Evolutionary conservation across 2,888 invertebrate species (phyloP).

Genomic region (Dicyrtomina minuta): DNA sequence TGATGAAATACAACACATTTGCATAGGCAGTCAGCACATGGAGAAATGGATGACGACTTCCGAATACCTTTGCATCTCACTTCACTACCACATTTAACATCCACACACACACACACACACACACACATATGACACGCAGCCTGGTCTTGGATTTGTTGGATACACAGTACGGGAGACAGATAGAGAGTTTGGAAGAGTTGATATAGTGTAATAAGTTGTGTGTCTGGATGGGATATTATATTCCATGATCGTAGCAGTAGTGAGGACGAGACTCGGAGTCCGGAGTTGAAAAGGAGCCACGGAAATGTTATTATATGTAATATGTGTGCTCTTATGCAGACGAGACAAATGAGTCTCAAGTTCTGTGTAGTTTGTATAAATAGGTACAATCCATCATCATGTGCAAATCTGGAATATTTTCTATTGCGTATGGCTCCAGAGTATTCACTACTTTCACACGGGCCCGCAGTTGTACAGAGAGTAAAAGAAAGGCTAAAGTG

Average conservation of each 20-base stretch:
- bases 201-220: too few relatives aligned
- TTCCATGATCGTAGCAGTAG: too few relatives aligned
- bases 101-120: neutral
- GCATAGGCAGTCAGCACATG: conserved; percentile 24
- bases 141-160: too few relatives aligned
- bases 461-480: neutral
- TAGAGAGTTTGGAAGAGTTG: too few relatives aligned
- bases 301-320: conserved; percentile 23
- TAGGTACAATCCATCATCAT: conserved; percentile 50
- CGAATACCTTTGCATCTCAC: too few relatives aligned
- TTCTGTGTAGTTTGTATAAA: conserved; percentile 50
- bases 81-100: too few relatives aligned
- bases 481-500: conserved; percentile 3
- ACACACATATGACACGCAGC: too few relatives aligned
- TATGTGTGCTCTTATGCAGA: conserved; percentile 37
- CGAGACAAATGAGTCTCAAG: conserved; percentile 50
- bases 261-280: too few relatives aligned
- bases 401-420: conserved; percentile 45
- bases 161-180: too few relatives aligned
- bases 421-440: too few relatives aligned
- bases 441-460: neutral
- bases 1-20: conserved; percentile 24
- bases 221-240: too few relatives aligned
- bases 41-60: too few relatives aligned
- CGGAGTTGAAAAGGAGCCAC: conserved; percentile 17